Base-by-base conservation (phyloP, 2,888 invertebrate genomes). In the Ypsolopha sequella region DNA sequence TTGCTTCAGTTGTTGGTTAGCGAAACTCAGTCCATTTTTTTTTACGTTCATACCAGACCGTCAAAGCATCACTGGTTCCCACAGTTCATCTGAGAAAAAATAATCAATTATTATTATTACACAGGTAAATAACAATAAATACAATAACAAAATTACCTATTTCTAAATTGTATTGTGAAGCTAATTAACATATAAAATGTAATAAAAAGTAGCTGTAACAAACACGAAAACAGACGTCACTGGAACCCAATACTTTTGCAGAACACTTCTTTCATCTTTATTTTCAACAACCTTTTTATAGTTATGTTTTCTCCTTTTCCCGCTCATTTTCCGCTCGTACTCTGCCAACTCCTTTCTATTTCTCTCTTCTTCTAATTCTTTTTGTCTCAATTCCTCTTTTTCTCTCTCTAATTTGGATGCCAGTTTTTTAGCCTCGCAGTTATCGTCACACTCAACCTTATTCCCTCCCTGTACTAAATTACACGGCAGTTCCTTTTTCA, bases 261-360 rank as follows among this genome's bases (percentile, higher is more conserved):
- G 51, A 55, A 76, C 66, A 65, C 61, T 78, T 57, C 65, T 69
- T 54, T 75, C 80, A 84, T 66, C 88, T 64, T 60, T 88, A 77
- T 60, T 85, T 63, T 66, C 67, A 69, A 72, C 61, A 52, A 74
- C 62, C 56, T 71, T 91, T 65, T 77, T 84, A 55, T 85, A 84
- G 56, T 79, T 86, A 56, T 85, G 80, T 55, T 84, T 85, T 61
- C 79, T 84, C 65, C 84, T 92, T 62, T 91, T 92, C 43, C 91
- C 91, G 34, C 89, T 90, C 57, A 94, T 90, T 71, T 92, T 93
- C 75, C 92, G 92, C 65, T 94, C 91, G 68, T 92, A 95, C 65
- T 91, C 91, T 53, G 92, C 93, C 52, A 95, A 70, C 67, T 95
- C 95, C 55, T 88, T 88, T 46, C 89, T 88, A 76, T 94, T 94